Base-by-base conservation (phyloP, 2,888 invertebrate genomes). In the Homarus gammarus region DNA sequence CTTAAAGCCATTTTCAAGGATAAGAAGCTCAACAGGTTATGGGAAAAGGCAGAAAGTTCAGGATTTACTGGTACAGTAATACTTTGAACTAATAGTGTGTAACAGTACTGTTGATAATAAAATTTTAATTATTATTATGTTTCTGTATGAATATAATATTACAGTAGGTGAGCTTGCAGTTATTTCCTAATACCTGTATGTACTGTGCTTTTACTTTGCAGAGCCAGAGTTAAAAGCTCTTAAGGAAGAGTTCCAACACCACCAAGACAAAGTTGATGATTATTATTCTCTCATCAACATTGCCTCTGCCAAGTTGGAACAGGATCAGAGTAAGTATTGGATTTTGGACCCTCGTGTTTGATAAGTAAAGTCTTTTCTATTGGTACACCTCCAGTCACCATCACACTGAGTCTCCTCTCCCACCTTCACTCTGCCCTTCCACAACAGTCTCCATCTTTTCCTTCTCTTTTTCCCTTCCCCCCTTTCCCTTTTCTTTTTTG, bases 241-340 rank as follows among this genome's bases (percentile, higher is more conserved):
- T 27, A 97, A 96, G 93, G 97, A 98, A 93, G 99, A 99, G 94
- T 98, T 99, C 93, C 94, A 94, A 33, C 98, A 98, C 93, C 98
- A 99, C 93, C 98, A 98, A 93, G 97, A 98, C 92, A 98, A 98
- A 94, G 96, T 98, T 81, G 97, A 98, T 93, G 96, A 98, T 93
- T 98, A 98, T 93, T 97, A 97, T 93, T 95, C 83, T 18, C 33
- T 88, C 2, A 38, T 88, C 27, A 83, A 51, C 33, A 51, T 27
- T 27, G 56, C 70, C 12, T 33, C 70, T 27, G 64, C 31, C 38
- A 61, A 87, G 38, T n/a, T 56, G 10, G 49, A 81, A 18, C 40
- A 72, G 15, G 84, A 88, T 8, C 84, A 84, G 38, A 88, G 88
- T 88, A 78, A 88, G 88, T 87, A 15, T 18, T 56, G 22, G 3